Evolutionary conservation across 1,140 invertebrate species (phyloP).

Genomic region (Megalonaias nervosa): DNA sequence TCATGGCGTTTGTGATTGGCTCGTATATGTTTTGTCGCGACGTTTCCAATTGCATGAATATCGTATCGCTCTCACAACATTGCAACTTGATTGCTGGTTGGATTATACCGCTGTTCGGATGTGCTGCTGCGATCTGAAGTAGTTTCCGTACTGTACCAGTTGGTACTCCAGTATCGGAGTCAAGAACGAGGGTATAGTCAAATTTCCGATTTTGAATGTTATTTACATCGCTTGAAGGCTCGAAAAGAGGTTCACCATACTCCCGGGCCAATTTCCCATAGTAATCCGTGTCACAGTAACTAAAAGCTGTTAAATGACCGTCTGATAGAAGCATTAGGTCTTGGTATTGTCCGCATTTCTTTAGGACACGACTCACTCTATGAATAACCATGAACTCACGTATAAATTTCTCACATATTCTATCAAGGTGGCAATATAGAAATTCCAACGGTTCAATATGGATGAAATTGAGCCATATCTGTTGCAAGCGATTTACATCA

Average conservation of each 20-base stretch:
- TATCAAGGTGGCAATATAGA: constrained; percentile 41
- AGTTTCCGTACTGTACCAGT: constrained; percentile 43
- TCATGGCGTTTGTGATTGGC: constrained; percentile 64
- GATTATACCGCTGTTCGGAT: constrained; percentile 59
- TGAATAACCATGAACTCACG: constrained; percentile 63
- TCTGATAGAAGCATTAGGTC: constrained; percentile 60
- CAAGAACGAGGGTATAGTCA: constrained; percentile 60
- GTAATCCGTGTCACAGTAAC: constrained; percentile 48
- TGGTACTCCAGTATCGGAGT: constrained; percentile 52
- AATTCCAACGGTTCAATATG: constrained; percentile 39
- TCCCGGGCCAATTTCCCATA: constrained; percentile 48
- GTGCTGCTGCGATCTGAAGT: constrained; percentile 53
- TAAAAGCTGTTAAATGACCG: constrained; percentile 44
- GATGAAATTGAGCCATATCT: constrained; percentile 49
- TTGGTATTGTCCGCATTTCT: constrained; percentile 65
- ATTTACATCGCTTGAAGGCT: constrained; percentile 47
- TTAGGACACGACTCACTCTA: constrained; percentile 51
- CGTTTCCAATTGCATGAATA: constrained; percentile 21
- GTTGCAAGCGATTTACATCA: constrained; percentile 30
- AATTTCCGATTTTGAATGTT: constrained; percentile 46
- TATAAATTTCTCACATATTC: constrained; percentile 49
- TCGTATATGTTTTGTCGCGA: constrained; percentile 45
- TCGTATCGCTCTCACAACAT: constrained; percentile 32
- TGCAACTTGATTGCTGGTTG: constrained; percentile 58
- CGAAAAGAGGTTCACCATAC: constrained; percentile 49